Percentiles rank a stretch among this genome's conserved stretches.
These are phyloP conservation scores for Sceliomorpha sp. DNA, from an alignment of 2,888 invertebrate genomes.

Conservation along the genomic window DNA sequence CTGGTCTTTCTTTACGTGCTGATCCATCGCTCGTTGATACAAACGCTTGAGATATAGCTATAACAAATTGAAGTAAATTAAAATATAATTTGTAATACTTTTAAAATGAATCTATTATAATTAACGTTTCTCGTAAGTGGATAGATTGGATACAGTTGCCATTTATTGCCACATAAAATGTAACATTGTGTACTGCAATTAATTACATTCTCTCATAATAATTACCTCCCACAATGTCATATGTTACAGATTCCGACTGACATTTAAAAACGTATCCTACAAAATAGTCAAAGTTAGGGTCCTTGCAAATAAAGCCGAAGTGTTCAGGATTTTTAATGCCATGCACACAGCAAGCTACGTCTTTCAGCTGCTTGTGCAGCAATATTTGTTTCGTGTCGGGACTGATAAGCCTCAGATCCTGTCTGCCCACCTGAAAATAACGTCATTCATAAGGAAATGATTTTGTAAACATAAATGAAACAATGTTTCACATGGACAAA, in stretches of 20 bases:
- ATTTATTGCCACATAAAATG: no score
- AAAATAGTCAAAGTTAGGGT: conserved; percentile 83
- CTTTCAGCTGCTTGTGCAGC: conserved; percentile 92
- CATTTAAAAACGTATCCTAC: conserved; percentile 95
- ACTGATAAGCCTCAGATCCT: conserved; percentile 93
- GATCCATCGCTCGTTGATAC: conserved; percentile 81
- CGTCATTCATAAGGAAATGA: no score
- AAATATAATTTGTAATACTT: not conserved
- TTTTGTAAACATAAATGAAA: no score
- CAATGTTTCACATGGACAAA: no score
- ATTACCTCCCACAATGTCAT: conserved; percentile 88
- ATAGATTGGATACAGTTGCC: no score
- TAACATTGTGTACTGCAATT: no score
- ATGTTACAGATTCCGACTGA: conserved; percentile 90
- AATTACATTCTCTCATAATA: no score
- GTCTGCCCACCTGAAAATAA: conserved; percentile 86
- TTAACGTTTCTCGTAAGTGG: not conserved
- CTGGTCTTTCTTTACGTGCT: conserved; percentile 83
- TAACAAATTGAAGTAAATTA: conserved; percentile 12
- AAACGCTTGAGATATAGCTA: conserved; percentile 91
- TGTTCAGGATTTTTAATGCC: conserved; percentile 91
- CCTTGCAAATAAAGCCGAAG: conserved; percentile 96
- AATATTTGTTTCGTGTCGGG: conserved; percentile 95
- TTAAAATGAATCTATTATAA: not conserved
- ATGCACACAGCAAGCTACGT: conserved; percentile 92